phyloP scores from a whole-genome alignment of 2,113 vertebrate genomes.

The Peromyscus leucopus region DNA sequence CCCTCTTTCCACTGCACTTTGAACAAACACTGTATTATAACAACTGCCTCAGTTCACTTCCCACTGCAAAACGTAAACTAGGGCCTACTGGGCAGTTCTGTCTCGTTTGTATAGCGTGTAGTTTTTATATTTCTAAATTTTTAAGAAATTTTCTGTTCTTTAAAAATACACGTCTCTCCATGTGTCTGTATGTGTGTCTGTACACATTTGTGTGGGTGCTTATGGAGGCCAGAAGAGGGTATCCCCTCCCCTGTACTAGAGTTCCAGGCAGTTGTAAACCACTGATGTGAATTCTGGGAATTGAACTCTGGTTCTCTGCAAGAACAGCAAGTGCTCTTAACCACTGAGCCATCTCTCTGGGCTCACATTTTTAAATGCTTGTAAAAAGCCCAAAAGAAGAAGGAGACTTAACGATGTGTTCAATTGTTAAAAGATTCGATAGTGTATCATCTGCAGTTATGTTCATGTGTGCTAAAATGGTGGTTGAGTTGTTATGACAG shows the following conservation, averaged over 20 bases:
- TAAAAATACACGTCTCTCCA: background rate
- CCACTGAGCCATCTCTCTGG: too few relatives aligned
- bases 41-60: background rate
- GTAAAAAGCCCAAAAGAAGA: background rate
- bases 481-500: slow-evolving; percentile 5
- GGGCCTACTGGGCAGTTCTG: background rate
- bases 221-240: background rate
- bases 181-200: background rate
- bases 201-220: background rate
- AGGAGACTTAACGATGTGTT: background rate
- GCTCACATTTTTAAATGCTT: background rate
- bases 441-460: background rate
- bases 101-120: background rate
- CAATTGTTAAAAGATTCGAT: slow-evolving; percentile 32
- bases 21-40: background rate
- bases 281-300: background rate
- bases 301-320: too few relatives aligned
- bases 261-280: background rate
- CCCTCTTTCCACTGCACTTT: background rate
- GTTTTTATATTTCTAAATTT: background rate
- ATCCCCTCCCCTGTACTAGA: too few relatives aligned
- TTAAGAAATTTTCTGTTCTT: background rate
- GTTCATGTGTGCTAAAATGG: background rate
- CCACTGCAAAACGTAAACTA: background rate
- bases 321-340: background rate